Evolutionary conservation across 1,140 invertebrate species (phyloP), one percentile per base, ranked within the genome.

Genomic region (Dreissena polymorpha): DNA sequence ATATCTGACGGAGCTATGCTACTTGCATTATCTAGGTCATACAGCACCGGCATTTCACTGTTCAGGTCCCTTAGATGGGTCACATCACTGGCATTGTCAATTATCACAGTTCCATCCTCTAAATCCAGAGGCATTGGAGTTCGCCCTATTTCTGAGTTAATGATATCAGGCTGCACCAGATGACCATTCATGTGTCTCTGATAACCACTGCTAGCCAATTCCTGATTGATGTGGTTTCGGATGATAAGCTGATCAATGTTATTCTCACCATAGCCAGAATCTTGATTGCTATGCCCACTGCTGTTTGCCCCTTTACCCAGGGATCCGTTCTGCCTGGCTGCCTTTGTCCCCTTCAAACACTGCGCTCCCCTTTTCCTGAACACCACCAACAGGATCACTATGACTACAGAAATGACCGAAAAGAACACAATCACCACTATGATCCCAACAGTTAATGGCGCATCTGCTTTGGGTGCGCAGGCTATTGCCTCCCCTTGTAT

Each of bases 1-100:
- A 99, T 98, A 92, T 99, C 98, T 14, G 97, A 98, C 0, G 98
- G 98, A 0, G 98, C 98, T 86, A 99, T 99, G 0, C 97, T 98
- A 91, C 97, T 98, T 0, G 98, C 97, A 93, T 99, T 99, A 93
- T 99, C 98, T 73, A 99, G 93, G 92, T 99, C 98, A 89, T 99
- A 99, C 91, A 98, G 98, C 91, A 99, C 98, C 0, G 97, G 97
- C 85, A 96, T 95, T 91, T 98, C 97, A 0, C 91, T 89, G 72
- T 89, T 86, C n/a, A 83, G 65, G 18, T 85, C 75, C 64, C 96
- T 96, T 90, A 96, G 95, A 71, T 96, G 91, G 85, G 95, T 95
- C 79, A 94, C 95, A 55, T 96, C 93, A 79, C 94, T 90, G 94
- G 95, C 89, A 88, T 90, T 91, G 80, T 90, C 87, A 69, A 91